Conservation (phyloP, 2,888 invertebrate species). For the Zaprionus bogoriensis region DNA sequence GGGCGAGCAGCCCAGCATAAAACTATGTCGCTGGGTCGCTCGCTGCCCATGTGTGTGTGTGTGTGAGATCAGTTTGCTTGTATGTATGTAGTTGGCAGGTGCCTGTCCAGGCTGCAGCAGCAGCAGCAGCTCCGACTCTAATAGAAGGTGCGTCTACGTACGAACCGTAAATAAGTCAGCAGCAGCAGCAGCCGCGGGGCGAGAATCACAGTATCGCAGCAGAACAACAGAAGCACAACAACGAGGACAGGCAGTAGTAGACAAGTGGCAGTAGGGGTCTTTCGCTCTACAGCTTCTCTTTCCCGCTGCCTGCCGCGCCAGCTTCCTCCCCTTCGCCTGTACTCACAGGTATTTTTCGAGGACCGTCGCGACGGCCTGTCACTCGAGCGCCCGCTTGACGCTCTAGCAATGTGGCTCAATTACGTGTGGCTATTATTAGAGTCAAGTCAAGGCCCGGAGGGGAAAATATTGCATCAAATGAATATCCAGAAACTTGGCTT, state of each 20-base stretch:
- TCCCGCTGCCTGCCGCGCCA: neutral
- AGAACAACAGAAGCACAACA: slow-evolving; percentile 33
- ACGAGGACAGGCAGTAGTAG: slow-evolving; percentile 15
- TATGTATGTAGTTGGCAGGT: slow-evolving; percentile 19
- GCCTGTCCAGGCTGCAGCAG: slow-evolving; percentile 27
- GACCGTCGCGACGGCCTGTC: neutral
- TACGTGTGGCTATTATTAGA: neutral
- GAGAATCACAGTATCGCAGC: slow-evolving; percentile 51
- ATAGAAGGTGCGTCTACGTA: slow-evolving; percentile 62
- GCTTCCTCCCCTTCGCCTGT: neutral
- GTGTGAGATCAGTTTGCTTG: neutral
- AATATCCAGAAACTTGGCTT: no score
- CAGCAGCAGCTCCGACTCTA: slow-evolving; percentile 37
- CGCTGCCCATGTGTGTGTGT: slow-evolving; percentile 2
- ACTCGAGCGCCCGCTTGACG: slow-evolving; percentile 3
- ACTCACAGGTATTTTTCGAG: slow-evolving; percentile 26
- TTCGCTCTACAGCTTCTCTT: neutral
- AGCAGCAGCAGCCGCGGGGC: slow-evolving; percentile 5
- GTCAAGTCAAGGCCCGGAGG: neutral
- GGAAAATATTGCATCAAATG: no score
- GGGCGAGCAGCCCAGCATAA: slow-evolving; percentile 49
- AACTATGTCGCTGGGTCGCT: slow-evolving; percentile 73
- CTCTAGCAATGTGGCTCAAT: slow-evolving; percentile 3
- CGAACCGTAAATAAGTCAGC: slow-evolving; percentile 59
- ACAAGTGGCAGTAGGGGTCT: neutral